Base-by-base conservation (phyloP, 2,113 vertebrate species). In the Lynx canadensis region DNA sequence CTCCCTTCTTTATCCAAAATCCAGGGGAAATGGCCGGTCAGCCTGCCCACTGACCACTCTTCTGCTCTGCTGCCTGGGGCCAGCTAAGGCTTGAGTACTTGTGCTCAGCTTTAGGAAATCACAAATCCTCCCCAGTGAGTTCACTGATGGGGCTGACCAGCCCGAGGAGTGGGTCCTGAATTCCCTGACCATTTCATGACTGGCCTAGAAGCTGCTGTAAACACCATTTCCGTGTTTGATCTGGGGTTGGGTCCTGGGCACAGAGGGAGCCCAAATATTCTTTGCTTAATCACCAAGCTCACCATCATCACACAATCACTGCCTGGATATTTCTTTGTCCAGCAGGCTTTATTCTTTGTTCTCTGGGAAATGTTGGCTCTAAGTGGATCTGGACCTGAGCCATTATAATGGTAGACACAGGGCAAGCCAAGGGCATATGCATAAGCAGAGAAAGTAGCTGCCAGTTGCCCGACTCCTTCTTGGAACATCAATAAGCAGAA, bases 321-420 rank as follows among this genome's bases (percentile, higher is more conserved):
- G 31, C 55, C 19, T 65, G 50, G n/a, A 23, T 4, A 15, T 84
- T 71, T 63, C 55, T 95, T 90, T 68, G 68, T 66, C 33, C 31
- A 48, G 38, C 19, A 84, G 63, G 9, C 9, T 90, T 95, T 55
- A 87, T 93, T 94, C 50, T 31, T 80, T 79, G 48, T 91, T 95
- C 60, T 89, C 63, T 94, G 81, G 6, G 65, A 89, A 78, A 81
- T 73, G 11, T 55, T 92, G 63, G 57, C 63, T 88, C 57, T 55
- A 38, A 73, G 29, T 68, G 69, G 31, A 60, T 85, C 71, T 88
- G 69, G 82, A 68, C 4, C 27, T 18, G 71, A 78, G 18, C 50
- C 63, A 48, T 0, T 94, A 23, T 0, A 66, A 76, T 84, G 29
- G 48, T 31, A 88, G 89, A 87, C 55, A 68, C 21, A 27, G 66